Evolutionary conservation across 1,140 invertebrate genomes (phyloP).

Genomic region (Conus betulinus): DNA sequence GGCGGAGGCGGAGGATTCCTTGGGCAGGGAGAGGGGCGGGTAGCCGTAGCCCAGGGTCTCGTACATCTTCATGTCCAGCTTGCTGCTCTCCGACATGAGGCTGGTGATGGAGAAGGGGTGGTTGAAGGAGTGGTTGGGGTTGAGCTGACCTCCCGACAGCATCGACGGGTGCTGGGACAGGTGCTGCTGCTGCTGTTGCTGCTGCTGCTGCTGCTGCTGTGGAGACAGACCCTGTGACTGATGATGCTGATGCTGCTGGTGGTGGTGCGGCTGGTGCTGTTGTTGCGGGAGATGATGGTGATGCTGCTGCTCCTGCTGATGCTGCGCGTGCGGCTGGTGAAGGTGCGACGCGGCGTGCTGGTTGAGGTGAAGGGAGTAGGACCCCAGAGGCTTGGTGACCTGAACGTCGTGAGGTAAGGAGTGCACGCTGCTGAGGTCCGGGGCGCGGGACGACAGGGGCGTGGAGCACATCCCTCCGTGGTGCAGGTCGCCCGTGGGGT

Average conservation of each 20-base stretch:
- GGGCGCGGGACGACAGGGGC: constrained; percentile 67
- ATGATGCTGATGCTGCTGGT: constrained; percentile 12
- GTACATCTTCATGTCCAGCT: constrained; percentile 74
- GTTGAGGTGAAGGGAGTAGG: constrained; percentile 27
- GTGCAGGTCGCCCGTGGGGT: constrained; percentile 43
- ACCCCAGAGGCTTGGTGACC: constrained; percentile 15
- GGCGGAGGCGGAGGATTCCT: constrained; percentile 56
- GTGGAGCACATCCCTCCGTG: constrained; percentile 48
- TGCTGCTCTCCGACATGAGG: constrained; percentile 71
- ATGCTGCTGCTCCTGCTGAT: constrained; percentile 65
- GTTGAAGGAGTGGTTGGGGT: constrained; percentile 71
- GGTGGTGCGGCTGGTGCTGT: constrained; percentile 34
- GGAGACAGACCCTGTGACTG: constrained; percentile 63
- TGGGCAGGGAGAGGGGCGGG: constrained; percentile 59
- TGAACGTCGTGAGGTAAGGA: constrained; percentile 33
- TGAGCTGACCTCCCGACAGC: constrained; percentile 61
- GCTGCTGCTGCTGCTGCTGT: constrained; percentile 71
- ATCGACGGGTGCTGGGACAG: constrained; percentile 76
- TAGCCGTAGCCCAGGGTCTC: constrained; percentile 68
- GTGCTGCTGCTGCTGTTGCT: constrained; percentile 73
- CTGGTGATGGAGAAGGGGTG: constrained; percentile 92
- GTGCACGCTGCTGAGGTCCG: constrained; percentile 40
- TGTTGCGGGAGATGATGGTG: constrained; percentile 55
- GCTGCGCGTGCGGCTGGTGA: constrained; percentile 43
- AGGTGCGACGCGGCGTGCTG: constrained; percentile 67